phyloP scores from a whole-genome alignment of 2,888 invertebrate species.

The Incurvaria masculella region DNA sequence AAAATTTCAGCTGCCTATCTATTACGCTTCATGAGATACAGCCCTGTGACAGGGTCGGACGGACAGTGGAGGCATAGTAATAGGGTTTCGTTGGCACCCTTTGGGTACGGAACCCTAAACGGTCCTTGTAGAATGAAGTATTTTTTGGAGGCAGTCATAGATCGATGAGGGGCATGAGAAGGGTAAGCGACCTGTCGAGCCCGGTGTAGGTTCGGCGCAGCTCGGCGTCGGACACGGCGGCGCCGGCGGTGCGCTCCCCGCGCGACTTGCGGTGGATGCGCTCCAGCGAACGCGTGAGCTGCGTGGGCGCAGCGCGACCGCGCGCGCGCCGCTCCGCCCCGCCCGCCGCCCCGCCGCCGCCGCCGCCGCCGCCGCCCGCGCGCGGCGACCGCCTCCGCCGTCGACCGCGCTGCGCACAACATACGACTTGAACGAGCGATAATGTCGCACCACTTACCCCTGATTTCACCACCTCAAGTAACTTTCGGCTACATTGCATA shows the following conservation, averaged over 20 bases:
- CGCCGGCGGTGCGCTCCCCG: slow-evolving; percentile 16
- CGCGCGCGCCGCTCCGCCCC: slow-evolving; percentile 32
- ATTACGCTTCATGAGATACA: too few species aligned
- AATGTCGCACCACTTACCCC: too few species aligned
- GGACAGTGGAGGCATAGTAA: too few species aligned
- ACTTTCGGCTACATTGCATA: too few species aligned
- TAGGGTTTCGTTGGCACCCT: too few species aligned
- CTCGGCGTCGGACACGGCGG: slow-evolving; percentile 47
- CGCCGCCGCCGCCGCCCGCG: slow-evolving; percentile 31
- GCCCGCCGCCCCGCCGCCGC: slow-evolving; percentile 27
- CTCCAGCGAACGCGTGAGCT: slow-evolving; percentile 50
- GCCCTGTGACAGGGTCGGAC: too few species aligned
- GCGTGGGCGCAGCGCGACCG: slow-evolving; percentile 28
- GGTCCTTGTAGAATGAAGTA: neutral
- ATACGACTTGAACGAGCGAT: too few species aligned
- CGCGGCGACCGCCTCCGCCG: slow-evolving; percentile 29
- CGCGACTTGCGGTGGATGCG: slow-evolving; percentile 50
- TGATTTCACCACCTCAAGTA: too few species aligned
- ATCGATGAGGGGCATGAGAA: neutral
- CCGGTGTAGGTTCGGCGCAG: slow-evolving; percentile 60
- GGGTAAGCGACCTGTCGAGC: slow-evolving; percentile 42
- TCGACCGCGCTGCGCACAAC: slow-evolving; percentile 31
- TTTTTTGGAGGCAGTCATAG: neutral
- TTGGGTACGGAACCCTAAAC: too few species aligned
- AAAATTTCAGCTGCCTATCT: too few species aligned